phyloP scores from a whole-genome alignment of 30 jellyfish, hydroid and myxozoan species.

The Clytia hemisphaerica region DNA sequence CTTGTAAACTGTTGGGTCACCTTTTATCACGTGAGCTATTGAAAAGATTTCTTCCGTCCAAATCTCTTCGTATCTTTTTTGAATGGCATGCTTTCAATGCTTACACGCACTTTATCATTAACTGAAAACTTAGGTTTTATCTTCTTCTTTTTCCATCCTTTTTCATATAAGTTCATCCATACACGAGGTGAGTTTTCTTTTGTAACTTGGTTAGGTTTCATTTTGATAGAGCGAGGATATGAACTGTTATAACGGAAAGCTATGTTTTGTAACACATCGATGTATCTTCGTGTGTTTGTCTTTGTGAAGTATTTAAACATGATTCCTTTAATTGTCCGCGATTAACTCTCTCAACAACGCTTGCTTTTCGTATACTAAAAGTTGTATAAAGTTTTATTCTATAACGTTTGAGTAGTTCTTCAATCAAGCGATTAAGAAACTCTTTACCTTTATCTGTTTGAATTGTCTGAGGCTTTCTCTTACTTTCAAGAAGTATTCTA shows the following conservation, averaged over 20 bases:
- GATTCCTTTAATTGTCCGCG: conserved; percentile 20
- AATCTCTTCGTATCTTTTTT: conserved; percentile 30
- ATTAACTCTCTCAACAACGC: conserved; percentile 29
- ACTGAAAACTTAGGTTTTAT: background rate
- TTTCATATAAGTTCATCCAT: conserved; percentile 26
- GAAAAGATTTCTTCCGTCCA: conserved; percentile 51
- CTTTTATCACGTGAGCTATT: conserved; percentile 5
- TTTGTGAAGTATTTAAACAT: conserved; percentile 27
- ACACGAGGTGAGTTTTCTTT: conserved; percentile 16
- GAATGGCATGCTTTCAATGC: background rate
- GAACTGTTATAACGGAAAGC: conserved; percentile 13
- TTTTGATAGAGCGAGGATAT: conserved; percentile 12
- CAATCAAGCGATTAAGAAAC: conserved; percentile 19
- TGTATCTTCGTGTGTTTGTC: conserved; percentile 7
- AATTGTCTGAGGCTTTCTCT: conserved; percentile 19
- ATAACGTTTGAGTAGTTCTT: conserved; percentile 5
- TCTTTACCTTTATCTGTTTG: conserved; percentile 53
- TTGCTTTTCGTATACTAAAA: background rate
- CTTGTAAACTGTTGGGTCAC: conserved; percentile 23
- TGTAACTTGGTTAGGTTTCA: conserved; percentile 18
- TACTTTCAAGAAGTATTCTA: background rate
- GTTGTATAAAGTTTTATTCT: conserved; percentile 27
- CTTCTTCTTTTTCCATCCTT: background rate
- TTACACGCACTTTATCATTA: conserved; percentile 31
- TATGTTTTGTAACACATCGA: conserved; percentile 20